Percentiles rank a stretch among this genome's conserved stretches.
Evolutionary conservation across 92 coral and sea anemone species (phyloP).

Genomic region (Umimayanthus chanpuru): DNA sequence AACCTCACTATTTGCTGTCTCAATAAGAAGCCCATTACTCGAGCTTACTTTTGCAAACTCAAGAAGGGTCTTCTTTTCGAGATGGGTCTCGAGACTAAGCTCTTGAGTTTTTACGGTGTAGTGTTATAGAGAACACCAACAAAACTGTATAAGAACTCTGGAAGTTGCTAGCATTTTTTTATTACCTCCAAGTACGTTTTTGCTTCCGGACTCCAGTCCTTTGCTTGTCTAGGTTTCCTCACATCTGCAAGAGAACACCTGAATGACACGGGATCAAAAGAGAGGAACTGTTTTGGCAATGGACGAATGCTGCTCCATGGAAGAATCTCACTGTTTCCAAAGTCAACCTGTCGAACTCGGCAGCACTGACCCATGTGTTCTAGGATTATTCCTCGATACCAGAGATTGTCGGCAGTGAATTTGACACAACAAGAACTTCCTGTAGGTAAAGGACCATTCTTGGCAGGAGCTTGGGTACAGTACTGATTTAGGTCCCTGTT

Average conservation of each 20-base stretch:
- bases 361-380: constrained; percentile 21
- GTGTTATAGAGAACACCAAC: no score
- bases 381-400: constrained; percentile 65
- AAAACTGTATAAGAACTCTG: neutral
- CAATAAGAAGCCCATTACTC: no score
- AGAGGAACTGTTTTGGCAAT: constrained; percentile 49
- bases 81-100: no score
- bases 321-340: constrained; percentile 59
- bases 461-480: constrained; percentile 41
- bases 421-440: constrained; percentile 65
- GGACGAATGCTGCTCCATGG: constrained; percentile 48
- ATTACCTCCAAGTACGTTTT: constrained; percentile 35
- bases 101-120: no score
- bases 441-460: constrained; percentile 14
- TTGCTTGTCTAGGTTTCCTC: constrained; percentile 38
- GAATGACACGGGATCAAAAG: constrained; percentile 38
- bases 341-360: constrained; percentile 61
- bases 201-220: constrained; percentile 48
- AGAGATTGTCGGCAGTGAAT: constrained; percentile 51
- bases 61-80: no score
- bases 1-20: no score
- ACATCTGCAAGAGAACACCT: constrained; percentile 52
- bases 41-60: no score
- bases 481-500: constrained; percentile 53
- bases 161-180: neutral